Evolutionary conservation across 2,797 vertebrate species (phyloP).

Genomic region (Typhlichthys eigenmanni): DNA sequence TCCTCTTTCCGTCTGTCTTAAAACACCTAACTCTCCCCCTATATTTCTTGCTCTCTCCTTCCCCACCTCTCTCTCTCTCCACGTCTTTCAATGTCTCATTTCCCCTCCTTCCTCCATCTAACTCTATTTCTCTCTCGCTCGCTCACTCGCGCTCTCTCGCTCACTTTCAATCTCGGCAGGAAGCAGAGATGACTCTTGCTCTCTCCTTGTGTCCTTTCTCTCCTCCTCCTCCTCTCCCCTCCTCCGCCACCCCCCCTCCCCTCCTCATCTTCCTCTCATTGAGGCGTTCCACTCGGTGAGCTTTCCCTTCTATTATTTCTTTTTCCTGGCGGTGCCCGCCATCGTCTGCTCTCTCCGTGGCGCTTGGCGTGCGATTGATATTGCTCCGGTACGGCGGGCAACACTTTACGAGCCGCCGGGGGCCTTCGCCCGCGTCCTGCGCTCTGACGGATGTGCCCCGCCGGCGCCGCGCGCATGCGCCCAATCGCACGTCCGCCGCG

Average conservation of each 20-base stretch:
- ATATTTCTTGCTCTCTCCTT: slow-evolving; percentile 7
- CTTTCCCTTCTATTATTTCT: slow-evolving; percentile 28
- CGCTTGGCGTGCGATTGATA: slow-evolving; percentile 58
- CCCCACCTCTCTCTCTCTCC: slow-evolving; percentile 18
- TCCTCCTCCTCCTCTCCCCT: slow-evolving; percentile 23
- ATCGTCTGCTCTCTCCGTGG: slow-evolving; percentile 39
- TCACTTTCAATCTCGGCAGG: slow-evolving; percentile 9
- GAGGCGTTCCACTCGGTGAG: slow-evolving; percentile 28
- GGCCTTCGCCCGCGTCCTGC: slow-evolving; percentile 64
- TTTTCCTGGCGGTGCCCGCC: slow-evolving; percentile 24
- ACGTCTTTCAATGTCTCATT: slow-evolving; percentile 34
- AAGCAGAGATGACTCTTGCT: slow-evolving; percentile 35
- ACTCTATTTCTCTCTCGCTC: slow-evolving; percentile 4
- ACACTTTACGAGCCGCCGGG: slow-evolving; percentile 73
- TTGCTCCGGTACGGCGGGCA: slow-evolving; percentile 53
- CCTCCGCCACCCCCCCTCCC: slow-evolving; percentile 10
- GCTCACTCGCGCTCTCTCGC: slow-evolving; percentile 18
- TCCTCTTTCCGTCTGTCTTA: slow-evolving; percentile 10
- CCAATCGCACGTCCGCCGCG: slow-evolving; percentile 45
- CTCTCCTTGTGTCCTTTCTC: slow-evolving; percentile 40
- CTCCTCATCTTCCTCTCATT: slow-evolving; percentile 33
- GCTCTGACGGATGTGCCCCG: slow-evolving; percentile 71
- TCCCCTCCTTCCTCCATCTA: slow-evolving; percentile 41
- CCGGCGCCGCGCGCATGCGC: slow-evolving; percentile 24
- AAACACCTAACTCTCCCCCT: neutral